Percentiles rank a stretch among this genome's conserved stretches.
Evolutionary conservation across 2,797 vertebrate species (phyloP).

Genomic region (Tragopan temminckii): DNA sequence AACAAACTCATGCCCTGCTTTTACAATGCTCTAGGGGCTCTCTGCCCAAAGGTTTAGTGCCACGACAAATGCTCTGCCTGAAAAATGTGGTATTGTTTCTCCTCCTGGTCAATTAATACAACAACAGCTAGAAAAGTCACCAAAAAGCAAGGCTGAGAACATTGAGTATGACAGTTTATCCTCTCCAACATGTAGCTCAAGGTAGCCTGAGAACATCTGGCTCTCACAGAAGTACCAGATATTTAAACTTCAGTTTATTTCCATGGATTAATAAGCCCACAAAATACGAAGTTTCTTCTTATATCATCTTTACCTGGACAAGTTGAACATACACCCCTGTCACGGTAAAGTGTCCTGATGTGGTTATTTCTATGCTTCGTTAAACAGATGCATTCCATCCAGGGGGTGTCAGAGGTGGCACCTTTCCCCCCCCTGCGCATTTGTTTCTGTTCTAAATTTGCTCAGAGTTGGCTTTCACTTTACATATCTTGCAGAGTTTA

Average conservation of each 20-base stretch:
- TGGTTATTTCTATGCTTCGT: slow-evolving; percentile 9
- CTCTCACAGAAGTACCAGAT: not conserved
- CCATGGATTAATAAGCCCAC: not conserved
- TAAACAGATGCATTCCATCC: slow-evolving; percentile 5
- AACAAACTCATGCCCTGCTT: not conserved
- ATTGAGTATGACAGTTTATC: not conserved
- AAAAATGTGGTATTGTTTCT: not conserved
- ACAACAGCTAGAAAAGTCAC: not conserved
- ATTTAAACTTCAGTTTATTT: not conserved
- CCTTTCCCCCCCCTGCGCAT: fast-evolving
- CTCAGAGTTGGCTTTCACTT: not conserved
- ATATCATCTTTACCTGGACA: not conserved
- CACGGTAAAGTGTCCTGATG: fast-evolving
- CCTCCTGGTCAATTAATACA: not conserved
- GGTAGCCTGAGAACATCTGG: not conserved
- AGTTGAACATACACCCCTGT: fast-evolving
- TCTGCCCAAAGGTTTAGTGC: not conserved
- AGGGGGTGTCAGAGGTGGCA: fast-evolving
- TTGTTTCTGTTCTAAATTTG: not conserved
- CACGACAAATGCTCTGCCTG: not conserved
- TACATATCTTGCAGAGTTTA: not conserved
- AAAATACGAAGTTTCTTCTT: not conserved
- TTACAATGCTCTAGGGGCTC: not conserved
- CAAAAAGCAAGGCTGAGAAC: not conserved
- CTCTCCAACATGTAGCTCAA: not conserved